Evolutionary conservation across 30 jellyfish, hydroid and myxozoan genomes (phyloP).

Genomic region (Catostylus mosaicus): DNA sequence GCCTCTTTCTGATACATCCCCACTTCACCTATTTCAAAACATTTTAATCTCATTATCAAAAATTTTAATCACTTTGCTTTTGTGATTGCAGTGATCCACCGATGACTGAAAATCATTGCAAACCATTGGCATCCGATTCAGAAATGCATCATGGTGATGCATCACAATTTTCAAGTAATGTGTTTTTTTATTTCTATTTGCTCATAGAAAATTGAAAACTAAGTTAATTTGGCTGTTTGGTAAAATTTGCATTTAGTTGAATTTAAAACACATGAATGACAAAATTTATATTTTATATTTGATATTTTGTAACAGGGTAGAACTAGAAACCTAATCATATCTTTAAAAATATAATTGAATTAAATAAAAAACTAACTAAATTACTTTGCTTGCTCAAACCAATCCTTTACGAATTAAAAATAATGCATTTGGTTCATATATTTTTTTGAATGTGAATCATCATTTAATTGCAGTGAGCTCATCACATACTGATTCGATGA

Average conservation of each 20-base stretch:
- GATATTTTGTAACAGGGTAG: neutral
- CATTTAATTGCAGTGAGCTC: neutral
- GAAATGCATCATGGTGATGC: neutral
- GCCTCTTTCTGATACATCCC: too few relatives aligned
- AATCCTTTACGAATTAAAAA: too few relatives aligned
- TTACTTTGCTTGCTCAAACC: too few relatives aligned
- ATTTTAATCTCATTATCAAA: too few relatives aligned
- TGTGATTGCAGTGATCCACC: neutral
- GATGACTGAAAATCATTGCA: neutral
- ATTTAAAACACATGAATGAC: too few relatives aligned
- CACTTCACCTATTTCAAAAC: too few relatives aligned
- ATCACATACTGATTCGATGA: neutral
- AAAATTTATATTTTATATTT: too few relatives aligned
- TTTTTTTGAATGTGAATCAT: neutral
- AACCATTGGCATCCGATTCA: neutral
- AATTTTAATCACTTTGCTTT: too few relatives aligned
- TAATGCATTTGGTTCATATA: too few relatives aligned
- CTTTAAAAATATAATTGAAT: neutral
- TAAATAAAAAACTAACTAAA: neutral
- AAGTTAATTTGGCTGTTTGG: too few relatives aligned
- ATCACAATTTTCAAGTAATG: neutral
- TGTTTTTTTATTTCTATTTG: neutral
- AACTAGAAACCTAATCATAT: neutral
- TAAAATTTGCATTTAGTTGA: too few relatives aligned
- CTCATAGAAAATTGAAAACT: neutral